Evolutionary conservation across 2,797 vertebrate genomes (phyloP).

Genomic region (Manis pentadactyla): DNA sequence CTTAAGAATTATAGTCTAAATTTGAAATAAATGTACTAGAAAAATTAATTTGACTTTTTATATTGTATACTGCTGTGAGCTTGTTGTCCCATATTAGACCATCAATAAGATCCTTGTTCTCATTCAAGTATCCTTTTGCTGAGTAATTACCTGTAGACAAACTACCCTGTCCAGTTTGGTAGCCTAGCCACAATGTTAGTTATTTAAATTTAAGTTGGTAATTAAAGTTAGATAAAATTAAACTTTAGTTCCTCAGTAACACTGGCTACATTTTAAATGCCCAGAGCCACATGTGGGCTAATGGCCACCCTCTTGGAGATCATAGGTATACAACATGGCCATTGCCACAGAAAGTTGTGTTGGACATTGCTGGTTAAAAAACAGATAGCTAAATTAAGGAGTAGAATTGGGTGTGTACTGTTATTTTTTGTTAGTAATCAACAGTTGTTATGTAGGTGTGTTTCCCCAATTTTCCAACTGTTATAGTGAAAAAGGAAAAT

Average conservation of each 20-base stretch:
- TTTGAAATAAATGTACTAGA: not conserved
- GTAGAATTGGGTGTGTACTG: not conserved
- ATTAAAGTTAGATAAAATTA: constrained; percentile 40
- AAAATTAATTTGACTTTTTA: constrained; percentile 30
- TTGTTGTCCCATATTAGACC: not conserved
- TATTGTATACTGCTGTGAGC: not conserved
- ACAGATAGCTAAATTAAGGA: constrained; percentile 24
- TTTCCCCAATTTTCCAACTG: constrained; percentile 61
- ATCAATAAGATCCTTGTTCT: not conserved
- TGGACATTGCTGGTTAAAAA: constrained; percentile 28
- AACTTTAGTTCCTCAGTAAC: not conserved
- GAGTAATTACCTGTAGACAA: not conserved
- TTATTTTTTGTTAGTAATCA: constrained; percentile 67
- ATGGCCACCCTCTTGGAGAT: not conserved
- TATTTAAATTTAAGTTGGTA: constrained; percentile 36
- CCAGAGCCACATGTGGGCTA: not conserved
- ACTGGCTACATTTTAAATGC: not conserved
- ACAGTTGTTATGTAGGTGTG: constrained; percentile 75
- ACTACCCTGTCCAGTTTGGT: not conserved
- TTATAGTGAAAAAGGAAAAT: constrained; percentile 59
- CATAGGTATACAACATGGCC: not conserved
- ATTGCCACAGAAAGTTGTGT: not conserved
- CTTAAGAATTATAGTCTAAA: constrained; percentile 40
- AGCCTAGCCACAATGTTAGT: not conserved
- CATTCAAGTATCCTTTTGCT: not conserved